phyloP scores from a whole-genome alignment of 2,113 vertebrate species.

The Sphaerodactylus townsendi region DNA sequence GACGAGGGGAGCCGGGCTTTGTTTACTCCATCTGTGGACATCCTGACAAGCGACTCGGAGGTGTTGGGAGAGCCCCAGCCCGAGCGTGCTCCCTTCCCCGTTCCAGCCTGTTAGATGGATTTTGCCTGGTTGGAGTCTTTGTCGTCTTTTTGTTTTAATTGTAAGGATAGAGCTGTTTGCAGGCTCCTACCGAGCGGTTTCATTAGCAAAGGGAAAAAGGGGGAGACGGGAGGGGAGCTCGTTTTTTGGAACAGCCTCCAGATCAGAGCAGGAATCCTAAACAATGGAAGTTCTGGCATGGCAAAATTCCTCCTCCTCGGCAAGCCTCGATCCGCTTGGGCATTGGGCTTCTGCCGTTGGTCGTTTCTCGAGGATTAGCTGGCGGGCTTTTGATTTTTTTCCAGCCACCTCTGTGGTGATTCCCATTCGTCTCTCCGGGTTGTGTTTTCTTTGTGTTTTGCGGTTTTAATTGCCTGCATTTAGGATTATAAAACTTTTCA shows the following conservation, averaged over 20 bases:
- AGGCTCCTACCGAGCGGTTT: slow-evolving; percentile 62
- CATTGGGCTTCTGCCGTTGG: slow-evolving; percentile 18
- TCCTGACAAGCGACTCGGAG: slow-evolving; percentile 34
- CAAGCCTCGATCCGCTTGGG: slow-evolving; percentile 49
- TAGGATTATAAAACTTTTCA: not conserved
- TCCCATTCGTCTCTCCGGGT: slow-evolving; percentile 17
- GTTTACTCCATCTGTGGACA: slow-evolving; percentile 46
- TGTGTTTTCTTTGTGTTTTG: slow-evolving; percentile 20
- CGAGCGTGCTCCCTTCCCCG: slow-evolving; percentile 40
- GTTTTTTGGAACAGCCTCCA: slow-evolving; percentile 57
- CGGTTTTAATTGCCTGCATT: not conserved
- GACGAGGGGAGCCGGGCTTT: not conserved
- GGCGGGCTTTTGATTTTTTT: slow-evolving; percentile 44
- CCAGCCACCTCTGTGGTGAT: slow-evolving; percentile 27
- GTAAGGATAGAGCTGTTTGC: slow-evolving; percentile 56
- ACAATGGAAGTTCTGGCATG: slow-evolving; percentile 69
- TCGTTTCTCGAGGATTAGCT: slow-evolving; percentile 45
- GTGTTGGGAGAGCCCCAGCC: slow-evolving; percentile 46
- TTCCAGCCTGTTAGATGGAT: slow-evolving; percentile 67
- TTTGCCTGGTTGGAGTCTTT: slow-evolving; percentile 73
- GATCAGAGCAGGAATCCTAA: slow-evolving; percentile 66
- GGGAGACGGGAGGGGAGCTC: slow-evolving; percentile 7
- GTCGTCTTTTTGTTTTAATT: slow-evolving; percentile 63
- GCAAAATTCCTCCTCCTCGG: slow-evolving; percentile 62
- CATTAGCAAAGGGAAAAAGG: slow-evolving; percentile 57